Evolutionary conservation across 2,113 vertebrate species (phyloP).

Genomic region (cattle (Bos taurus)): ARS-UCD2.0 NC_037357.1:32678501-32679000

Average conservation of each 20-base stretch:
- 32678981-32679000: not conserved
- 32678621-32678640: not conserved
- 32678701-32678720: not conserved
- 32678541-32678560: not conserved
- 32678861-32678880: not conserved
- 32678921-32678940: not conserved
- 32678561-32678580: not conserved
- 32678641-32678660: not conserved
- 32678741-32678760: not conserved
- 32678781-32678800: not conserved
- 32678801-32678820: no score
- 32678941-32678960: not conserved
- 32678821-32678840: not conserved
- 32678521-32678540: not conserved
- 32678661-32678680: not conserved
- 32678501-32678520: not conserved
- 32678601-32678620: not conserved
- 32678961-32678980: not conserved
- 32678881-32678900: not conserved
- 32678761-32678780: not conserved
- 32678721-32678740: not conserved
- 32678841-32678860: not conserved
- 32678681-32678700: not conserved
- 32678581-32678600: not conserved
- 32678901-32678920: not conserved